phyloP scores from a whole-genome alignment of 2,888 invertebrate species.

The Azorinus chamasolen region DNA sequence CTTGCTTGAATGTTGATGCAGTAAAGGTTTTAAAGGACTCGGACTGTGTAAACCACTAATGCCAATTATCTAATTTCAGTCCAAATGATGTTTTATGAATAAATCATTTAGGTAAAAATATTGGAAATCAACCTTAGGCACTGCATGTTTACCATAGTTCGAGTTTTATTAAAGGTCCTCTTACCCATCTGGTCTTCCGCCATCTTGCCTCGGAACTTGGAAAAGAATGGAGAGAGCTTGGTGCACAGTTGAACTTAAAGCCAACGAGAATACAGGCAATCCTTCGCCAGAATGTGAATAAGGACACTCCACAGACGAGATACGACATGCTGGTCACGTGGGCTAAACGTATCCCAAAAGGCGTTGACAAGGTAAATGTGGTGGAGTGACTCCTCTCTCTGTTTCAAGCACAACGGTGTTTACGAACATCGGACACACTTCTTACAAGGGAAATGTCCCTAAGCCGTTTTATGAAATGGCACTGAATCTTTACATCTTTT shows the following conservation, averaged over 20 bases:
- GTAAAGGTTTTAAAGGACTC: no score
- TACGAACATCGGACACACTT: no score
- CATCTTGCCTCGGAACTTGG: slow-evolving; percentile 79
- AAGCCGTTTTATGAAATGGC: no score
- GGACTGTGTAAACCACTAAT: no score
- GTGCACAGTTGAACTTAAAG: slow-evolving; percentile 77
- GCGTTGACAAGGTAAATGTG: slow-evolving; percentile 78
- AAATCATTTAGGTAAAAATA: no score
- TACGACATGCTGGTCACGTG: slow-evolving; percentile 84
- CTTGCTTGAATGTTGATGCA: no score
- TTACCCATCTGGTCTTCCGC: slow-evolving; percentile 76
- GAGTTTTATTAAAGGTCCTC: slow-evolving; percentile 76
- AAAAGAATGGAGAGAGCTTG: slow-evolving; percentile 82
- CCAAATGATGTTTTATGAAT: no score
- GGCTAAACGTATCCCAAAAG: slow-evolving; percentile 82
- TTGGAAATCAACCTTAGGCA: no score
- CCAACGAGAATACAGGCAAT: slow-evolving; percentile 83
- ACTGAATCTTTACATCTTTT: no score
- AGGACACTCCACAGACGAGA: slow-evolving; percentile 75
- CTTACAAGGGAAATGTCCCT: no score
- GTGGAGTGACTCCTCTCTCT: background rate
- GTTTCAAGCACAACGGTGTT: background rate
- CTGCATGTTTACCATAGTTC: no score
- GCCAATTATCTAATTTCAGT: no score
- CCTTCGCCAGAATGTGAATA: slow-evolving; percentile 79